Evolutionary conservation across 2,113 vertebrate species (phyloP).

Genomic region (Oophaga pumilio): DNA sequence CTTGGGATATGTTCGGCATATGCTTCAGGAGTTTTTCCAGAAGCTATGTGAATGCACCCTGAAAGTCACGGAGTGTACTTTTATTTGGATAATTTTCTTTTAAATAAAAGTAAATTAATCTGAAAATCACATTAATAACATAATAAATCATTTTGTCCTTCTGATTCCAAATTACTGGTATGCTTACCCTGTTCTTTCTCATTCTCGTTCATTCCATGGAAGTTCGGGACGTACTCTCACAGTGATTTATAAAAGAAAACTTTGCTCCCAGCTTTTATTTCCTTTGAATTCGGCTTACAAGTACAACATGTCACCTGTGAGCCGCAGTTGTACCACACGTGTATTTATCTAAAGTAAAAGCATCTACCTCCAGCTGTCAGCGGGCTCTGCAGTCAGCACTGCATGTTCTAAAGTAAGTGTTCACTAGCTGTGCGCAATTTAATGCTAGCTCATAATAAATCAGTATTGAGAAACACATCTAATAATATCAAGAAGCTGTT

Average conservation of each 20-base stretch:
- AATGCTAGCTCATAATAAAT: background rate
- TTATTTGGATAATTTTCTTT: background rate
- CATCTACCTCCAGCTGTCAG: background rate
- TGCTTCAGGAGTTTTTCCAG: background rate
- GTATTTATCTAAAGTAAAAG: background rate
- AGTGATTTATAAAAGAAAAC: background rate
- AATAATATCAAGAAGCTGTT: conserved; percentile 44
- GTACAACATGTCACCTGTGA: background rate
- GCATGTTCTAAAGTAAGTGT: conserved; percentile 1
- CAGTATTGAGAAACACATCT: conserved; percentile 44
- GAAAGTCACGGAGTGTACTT: background rate
- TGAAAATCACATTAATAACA: background rate
- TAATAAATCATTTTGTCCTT: background rate
- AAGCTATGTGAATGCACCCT: background rate
- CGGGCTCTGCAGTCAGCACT: conserved; percentile 3
- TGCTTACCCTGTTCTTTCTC: background rate
- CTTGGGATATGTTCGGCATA: too few relatives aligned
- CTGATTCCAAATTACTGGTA: background rate
- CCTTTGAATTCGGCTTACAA: background rate
- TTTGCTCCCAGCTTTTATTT: background rate
- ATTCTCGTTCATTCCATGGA: background rate
- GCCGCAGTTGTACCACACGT: background rate
- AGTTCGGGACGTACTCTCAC: background rate
- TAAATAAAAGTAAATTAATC: background rate
- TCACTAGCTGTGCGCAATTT: background rate